Percentiles rank a stretch among this genome's conserved stretches.
These are phyloP conservation scores for Amphipoea oculea DNA, from an alignment of 2,888 invertebrate species.

Conservation along the genomic window DNA sequence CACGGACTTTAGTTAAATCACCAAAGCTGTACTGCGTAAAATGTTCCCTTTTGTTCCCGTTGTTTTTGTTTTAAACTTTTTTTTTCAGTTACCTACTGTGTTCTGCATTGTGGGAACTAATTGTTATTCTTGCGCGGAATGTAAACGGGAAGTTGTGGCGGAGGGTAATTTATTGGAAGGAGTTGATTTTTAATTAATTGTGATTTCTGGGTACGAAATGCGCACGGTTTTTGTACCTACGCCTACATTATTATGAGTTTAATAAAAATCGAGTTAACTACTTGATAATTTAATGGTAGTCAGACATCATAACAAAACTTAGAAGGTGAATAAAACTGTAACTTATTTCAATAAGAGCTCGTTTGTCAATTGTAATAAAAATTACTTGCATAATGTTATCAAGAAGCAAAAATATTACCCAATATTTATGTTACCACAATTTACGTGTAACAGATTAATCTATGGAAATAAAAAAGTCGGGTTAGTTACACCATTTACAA, in stretches of 20 bases:
- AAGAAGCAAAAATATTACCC: neutral
- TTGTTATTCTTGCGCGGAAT: slow-evolving; percentile 57
- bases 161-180: slow-evolving; percentile 45
- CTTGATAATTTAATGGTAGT: neutral
- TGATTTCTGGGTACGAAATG: neutral
- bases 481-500: too few relatives aligned
- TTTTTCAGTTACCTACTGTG: slow-evolving; percentile 56
- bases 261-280: neutral
- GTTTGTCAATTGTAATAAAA: neutral
- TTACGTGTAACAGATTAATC: too few relatives aligned
- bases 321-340: neutral
- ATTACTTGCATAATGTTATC: neutral
- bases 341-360: neutral
- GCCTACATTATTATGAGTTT: too few relatives aligned
- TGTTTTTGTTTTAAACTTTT: slow-evolving; percentile 55
- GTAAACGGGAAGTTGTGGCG: slow-evolving; percentile 42
- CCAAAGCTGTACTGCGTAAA: slow-evolving; percentile 68
- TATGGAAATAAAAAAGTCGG: too few relatives aligned
- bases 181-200: slow-evolving; percentile 46
- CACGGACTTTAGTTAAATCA: slow-evolving; percentile 72
- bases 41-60: slow-evolving; percentile 61
- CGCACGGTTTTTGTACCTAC: neutral
- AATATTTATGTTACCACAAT: neutral
- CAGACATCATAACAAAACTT: neutral
- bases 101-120: slow-evolving; percentile 48